Percentiles rank a stretch among this genome's conserved stretches.
Evolutionary conservation across 2,113 vertebrate species (phyloP).

Genomic region (Egretta garzetta): DNA sequence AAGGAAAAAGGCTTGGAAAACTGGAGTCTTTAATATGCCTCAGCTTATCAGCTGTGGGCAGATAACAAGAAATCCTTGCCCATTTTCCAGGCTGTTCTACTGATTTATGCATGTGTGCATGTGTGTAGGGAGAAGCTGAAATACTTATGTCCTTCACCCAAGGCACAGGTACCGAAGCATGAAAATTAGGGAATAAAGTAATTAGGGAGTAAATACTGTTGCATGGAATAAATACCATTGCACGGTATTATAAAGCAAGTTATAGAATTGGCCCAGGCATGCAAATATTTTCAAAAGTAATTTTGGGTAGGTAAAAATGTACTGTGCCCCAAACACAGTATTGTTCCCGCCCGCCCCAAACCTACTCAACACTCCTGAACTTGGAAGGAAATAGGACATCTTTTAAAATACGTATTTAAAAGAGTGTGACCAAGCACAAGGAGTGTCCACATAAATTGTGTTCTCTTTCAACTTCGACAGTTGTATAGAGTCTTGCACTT

Average conservation of each 20-base stretch:
- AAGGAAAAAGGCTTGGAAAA: not conserved
- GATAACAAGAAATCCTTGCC: not conserved
- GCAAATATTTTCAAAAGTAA: not conserved
- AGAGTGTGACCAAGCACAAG: not conserved
- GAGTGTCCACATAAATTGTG: not conserved
- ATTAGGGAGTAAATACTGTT: not conserved
- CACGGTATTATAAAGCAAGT: not conserved
- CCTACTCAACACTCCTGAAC: not conserved
- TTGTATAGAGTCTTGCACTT: not conserved
- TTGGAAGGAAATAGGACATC: not conserved
- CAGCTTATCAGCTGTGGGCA: not conserved
- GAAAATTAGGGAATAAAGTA: not conserved
- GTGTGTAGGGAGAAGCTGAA: not conserved
- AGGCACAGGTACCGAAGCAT: not conserved
- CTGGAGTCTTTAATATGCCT: not conserved
- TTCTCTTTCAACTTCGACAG: not conserved
- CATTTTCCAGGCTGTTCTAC: not conserved
- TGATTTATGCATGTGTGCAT: not conserved
- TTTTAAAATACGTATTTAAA: not conserved
- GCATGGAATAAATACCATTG: not conserved
- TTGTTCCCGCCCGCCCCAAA: not conserved
- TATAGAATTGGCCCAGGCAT: not conserved
- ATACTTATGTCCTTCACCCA: not conserved
- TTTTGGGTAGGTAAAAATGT: not conserved
- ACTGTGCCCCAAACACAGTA: not conserved